These are phyloP conservation scores for Stegophylla sp. DNA, from an alignment of 2,888 invertebrate species.

Conservation along the genomic window DNA sequence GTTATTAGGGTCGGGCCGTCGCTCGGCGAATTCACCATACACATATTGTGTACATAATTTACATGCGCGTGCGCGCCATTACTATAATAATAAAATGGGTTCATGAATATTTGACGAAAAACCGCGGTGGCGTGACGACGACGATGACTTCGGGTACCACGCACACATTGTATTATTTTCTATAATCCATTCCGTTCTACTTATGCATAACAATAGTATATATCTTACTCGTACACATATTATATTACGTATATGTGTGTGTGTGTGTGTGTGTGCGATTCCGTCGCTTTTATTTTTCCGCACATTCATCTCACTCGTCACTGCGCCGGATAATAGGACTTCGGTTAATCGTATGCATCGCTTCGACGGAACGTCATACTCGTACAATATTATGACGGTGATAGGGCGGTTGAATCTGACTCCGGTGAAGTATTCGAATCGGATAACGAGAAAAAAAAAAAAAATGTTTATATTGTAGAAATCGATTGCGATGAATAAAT, in stretches of 20 bases:
- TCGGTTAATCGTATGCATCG: not conserved
- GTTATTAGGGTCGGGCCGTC: conserved; percentile 41
- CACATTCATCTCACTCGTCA: not conserved
- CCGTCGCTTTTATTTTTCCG: not conserved
- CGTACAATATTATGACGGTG: too few relatives aligned
- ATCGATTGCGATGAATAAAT: too few relatives aligned
- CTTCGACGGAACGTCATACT: not conserved
- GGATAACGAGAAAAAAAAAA: too few relatives aligned
- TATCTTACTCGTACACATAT: too few relatives aligned
- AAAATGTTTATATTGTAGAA: too few relatives aligned
- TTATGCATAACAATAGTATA: too few relatives aligned
- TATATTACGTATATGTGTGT: too few relatives aligned
- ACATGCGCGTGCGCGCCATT: not conserved
- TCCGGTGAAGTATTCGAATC: too few relatives aligned
- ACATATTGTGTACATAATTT: not conserved
- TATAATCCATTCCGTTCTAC: too few relatives aligned
- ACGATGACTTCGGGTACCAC: not conserved
- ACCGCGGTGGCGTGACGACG: conserved; percentile 5
- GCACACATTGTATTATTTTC: conserved; percentile 1
- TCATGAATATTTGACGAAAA: conserved; percentile 48
- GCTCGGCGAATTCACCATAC: not conserved
- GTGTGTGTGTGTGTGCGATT: too few relatives aligned
- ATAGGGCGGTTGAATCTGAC: too few relatives aligned
- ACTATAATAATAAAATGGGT: conserved; percentile 20
- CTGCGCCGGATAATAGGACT: not conserved